Percentiles rank a stretch among this genome's conserved stretches.
Evolutionary conservation across 2,888 invertebrate genomes (phyloP).

Genomic region (Cephonodes hylas): DNA sequence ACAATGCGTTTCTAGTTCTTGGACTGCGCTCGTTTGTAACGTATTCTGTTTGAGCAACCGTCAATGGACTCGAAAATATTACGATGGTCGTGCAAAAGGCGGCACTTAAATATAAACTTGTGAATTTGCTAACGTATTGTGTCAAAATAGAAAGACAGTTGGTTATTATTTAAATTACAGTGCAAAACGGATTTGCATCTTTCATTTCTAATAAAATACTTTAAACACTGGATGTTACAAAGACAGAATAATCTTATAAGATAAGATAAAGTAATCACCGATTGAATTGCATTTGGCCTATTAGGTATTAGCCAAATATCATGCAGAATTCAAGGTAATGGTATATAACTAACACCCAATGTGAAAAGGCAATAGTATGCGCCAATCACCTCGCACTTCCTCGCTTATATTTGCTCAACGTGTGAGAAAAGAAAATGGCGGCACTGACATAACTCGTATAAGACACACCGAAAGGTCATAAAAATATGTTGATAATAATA

Average conservation of each 20-base stretch:
- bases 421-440: too few relatives aligned
- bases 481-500: too few relatives aligned
- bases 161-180: not conserved
- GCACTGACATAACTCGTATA: too few relatives aligned
- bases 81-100: not conserved
- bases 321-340: too few relatives aligned
- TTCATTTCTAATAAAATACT: not conserved
- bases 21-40: not conserved
- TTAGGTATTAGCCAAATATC: too few relatives aligned
- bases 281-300: not conserved
- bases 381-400: too few relatives aligned
- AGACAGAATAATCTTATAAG: not conserved
- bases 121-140: not conserved
- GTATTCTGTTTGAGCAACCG: too few relatives aligned
- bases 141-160: not conserved
- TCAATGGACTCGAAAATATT: not conserved
- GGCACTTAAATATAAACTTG: not conserved
- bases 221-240: not conserved
- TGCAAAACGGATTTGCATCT: not conserved
- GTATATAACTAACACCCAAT: too few relatives aligned
- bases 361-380: too few relatives aligned
- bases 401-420: too few relatives aligned
- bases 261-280: not conserved
- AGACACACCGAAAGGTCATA: too few relatives aligned
- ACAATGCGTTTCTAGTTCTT: not conserved